phyloP scores from a whole-genome alignment of 2,797 vertebrate genomes.

The Melanotaenia maccullochi region DNA sequence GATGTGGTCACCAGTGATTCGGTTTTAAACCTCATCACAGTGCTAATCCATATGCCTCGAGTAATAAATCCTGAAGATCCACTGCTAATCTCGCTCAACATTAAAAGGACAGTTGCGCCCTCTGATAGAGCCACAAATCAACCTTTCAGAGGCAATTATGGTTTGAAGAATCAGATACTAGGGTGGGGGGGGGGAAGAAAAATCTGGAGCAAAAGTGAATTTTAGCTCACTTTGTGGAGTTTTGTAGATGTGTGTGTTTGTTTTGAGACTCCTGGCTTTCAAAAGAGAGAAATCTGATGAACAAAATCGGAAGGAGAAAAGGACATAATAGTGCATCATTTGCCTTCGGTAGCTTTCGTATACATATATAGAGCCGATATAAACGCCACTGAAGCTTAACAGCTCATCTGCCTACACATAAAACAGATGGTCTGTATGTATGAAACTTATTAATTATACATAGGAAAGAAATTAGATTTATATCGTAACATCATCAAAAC shows the following conservation, averaged over 20 bases:
- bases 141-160: conserved; percentile 87
- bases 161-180: conserved; percentile 82
- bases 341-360: conserved; percentile 29
- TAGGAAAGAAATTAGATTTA: neutral
- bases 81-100: conserved; percentile 86
- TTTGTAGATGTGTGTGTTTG: conserved; percentile 35
- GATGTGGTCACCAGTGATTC: conserved; percentile 78
- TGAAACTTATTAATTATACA: neutral
- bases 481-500: neutral
- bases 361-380: conserved; percentile 16
- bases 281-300: conserved; percentile 37
- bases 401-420: neutral
- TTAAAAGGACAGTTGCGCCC: conserved; percentile 80
- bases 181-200: conserved; percentile 54
- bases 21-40: conserved; percentile 84
- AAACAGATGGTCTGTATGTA: neutral
- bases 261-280: conserved; percentile 35
- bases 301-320: conserved; percentile 29
- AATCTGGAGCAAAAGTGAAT: conserved; percentile 45
- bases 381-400: conserved; percentile 18
- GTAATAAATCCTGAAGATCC: conserved; percentile 89
- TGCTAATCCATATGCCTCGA: conserved; percentile 86
- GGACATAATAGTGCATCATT: conserved; percentile 27
- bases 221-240: conserved; percentile 31
- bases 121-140: conserved; percentile 85